These are phyloP conservation scores for Synergus itoensis DNA, from an alignment of 2,888 invertebrate genomes.

Conservation along the genomic window DNA sequence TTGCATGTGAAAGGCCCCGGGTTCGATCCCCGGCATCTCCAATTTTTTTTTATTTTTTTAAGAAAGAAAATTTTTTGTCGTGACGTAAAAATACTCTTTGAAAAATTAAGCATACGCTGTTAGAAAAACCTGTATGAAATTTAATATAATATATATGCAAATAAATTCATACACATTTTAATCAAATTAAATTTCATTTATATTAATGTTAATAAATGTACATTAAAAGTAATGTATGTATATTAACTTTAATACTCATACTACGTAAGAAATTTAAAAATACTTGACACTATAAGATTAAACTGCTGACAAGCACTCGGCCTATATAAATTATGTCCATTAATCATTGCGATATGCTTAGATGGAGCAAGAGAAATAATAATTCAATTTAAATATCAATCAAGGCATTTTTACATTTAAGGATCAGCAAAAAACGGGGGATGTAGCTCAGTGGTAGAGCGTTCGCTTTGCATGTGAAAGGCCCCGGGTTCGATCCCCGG, in stretches of 20 bases:
- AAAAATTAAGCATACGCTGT: too few relatives aligned
- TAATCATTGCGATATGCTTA: not conserved
- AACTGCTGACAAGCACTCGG: not conserved
- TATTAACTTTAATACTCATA: too few relatives aligned
- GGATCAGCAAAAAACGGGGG: conserved; percentile 78
- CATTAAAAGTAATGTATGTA: too few relatives aligned
- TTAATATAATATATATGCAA: too few relatives aligned
- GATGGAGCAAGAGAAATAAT: not conserved
- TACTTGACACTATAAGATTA: not conserved
- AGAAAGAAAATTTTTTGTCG: too few relatives aligned
- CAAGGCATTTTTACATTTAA: not conserved
- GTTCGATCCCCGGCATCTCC: conserved; percentile 98
- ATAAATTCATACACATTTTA: too few relatives aligned
- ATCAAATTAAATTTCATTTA: too few relatives aligned
- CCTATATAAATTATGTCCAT: not conserved
- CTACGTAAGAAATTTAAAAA: too few relatives aligned
- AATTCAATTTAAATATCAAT: not conserved
- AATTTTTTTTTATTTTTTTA: conserved; percentile 75
- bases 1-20: conserved; percentile 99
- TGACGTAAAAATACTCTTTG: too few relatives aligned
- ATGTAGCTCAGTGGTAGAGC: conserved; percentile 99
- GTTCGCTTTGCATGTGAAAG: conserved; percentile 99
- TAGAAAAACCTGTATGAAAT: too few relatives aligned
- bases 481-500: conserved; percentile 99
- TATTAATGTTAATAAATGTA: too few relatives aligned